phyloP scores from a whole-genome alignment of 2,888 invertebrate genomes.

The Ceriagrion tenellum region DNA sequence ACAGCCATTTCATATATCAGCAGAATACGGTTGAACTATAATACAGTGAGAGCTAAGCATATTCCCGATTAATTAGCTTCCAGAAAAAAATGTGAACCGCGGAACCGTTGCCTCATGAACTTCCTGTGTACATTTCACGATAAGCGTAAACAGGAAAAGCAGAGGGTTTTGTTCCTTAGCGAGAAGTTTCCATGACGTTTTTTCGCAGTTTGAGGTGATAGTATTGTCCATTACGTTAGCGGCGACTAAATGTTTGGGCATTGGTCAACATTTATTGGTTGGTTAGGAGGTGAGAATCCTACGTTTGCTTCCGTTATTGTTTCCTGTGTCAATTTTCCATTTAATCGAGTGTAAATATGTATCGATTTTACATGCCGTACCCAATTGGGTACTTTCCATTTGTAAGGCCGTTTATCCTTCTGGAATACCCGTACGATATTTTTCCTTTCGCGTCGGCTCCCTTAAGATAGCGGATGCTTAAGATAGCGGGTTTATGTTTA shows the following conservation, averaged over 20 bases:
- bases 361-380: too few species aligned
- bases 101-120: background rate
- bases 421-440: too few species aligned
- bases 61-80: background rate
- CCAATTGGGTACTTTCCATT: too few species aligned
- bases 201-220: background rate
- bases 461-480: too few species aligned
- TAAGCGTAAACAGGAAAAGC: conserved; percentile 32
- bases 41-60: background rate
- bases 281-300: too few species aligned
- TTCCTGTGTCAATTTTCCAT: too few species aligned
- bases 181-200: conserved; percentile 20
- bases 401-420: too few species aligned
- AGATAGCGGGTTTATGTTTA: too few species aligned
- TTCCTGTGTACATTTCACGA: background rate
- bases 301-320: too few species aligned
- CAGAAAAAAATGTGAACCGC: background rate
- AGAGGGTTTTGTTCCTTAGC: background rate
- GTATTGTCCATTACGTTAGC: background rate
- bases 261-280: too few species aligned
- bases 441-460: too few species aligned
- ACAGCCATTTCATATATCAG: background rate
- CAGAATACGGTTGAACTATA: background rate
- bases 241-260: background rate
- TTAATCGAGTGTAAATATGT: too few species aligned